These are phyloP conservation scores for Zoanthus sociatus DNA, from an alignment of 92 coral and sea anemone species.

Conservation along the genomic window DNA sequence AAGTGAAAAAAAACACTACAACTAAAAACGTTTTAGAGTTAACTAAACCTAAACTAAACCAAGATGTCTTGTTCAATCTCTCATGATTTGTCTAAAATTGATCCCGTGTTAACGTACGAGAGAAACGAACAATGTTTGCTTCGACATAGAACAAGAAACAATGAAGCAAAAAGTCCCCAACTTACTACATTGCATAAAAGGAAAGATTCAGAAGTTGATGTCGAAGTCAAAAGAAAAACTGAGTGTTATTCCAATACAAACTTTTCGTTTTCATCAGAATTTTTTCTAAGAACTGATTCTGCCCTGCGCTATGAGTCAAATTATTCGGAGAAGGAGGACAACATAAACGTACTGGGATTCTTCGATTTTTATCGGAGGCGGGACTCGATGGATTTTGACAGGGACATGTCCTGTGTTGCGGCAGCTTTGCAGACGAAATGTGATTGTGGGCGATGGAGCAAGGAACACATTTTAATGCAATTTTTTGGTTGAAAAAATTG, in stretches of 20 bases:
- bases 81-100: background rate
- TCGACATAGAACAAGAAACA: background rate
- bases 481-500: slow-evolving; percentile 29
- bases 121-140: background rate
- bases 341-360: slow-evolving; percentile 25
- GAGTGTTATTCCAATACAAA: background rate
- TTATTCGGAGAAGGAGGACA: slow-evolving; percentile 11
- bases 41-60: background rate
- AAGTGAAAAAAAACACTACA: background rate
- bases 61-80: background rate
- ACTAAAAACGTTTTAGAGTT: background rate
- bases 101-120: background rate
- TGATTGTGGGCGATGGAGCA: slow-evolving; percentile 32
- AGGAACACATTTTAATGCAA: slow-evolving; percentile 33
- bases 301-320: background rate
- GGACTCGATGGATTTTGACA: slow-evolving; percentile 24
- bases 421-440: background rate
- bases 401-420: slow-evolving; percentile 8
- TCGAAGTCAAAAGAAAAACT: background rate
- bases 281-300: background rate
- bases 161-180: background rate
- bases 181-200: background rate
- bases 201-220: background rate
- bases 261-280: background rate
- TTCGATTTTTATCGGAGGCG: slow-evolving; percentile 30